Percentiles rank a stretch among this genome's conserved stretches.
These are phyloP conservation scores for Dicyrtoma fusca DNA, from an alignment of 2,888 invertebrate genomes.

Conservation along the genomic window DNA sequence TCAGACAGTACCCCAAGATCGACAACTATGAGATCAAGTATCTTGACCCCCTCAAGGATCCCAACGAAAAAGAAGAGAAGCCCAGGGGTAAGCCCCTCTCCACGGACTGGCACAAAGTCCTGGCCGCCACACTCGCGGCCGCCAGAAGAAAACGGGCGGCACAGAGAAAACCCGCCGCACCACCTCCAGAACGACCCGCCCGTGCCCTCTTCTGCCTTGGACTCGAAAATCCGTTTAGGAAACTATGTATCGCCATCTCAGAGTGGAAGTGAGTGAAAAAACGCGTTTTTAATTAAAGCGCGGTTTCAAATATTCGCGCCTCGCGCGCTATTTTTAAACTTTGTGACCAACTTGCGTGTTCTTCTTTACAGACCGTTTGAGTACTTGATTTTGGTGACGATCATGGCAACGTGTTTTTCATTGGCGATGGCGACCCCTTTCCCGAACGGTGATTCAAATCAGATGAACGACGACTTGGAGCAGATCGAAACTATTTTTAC, in stretches of 20 bases:
- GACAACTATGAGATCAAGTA: constrained; percentile 19
- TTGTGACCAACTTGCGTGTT: constrained; percentile 6
- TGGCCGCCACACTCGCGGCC: constrained; percentile 3
- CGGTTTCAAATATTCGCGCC: not conserved
- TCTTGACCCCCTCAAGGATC: constrained; percentile 8
- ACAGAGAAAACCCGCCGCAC: constrained; percentile 20
- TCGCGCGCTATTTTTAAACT: not conserved
- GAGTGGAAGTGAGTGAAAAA: constrained; percentile 53
- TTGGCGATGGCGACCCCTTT: constrained; percentile 67
- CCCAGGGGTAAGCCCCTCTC: not conserved
- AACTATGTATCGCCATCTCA: constrained; percentile 50
- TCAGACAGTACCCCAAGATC: constrained; percentile 8
- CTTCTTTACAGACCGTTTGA: constrained; percentile 64
- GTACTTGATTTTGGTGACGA: constrained; percentile 66
- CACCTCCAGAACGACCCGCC: constrained; percentile 45
- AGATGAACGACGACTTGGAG: constrained; percentile 65
- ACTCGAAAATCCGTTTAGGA: constrained; percentile 52
- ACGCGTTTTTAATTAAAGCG: not conserved
- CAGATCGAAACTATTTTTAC: constrained; percentile 67
- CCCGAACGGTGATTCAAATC: constrained; percentile 65
- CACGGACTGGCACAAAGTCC: constrained; percentile 18
- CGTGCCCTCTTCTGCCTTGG: constrained; percentile 51
- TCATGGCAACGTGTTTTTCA: constrained; percentile 67
- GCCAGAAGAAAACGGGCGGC: not conserved
- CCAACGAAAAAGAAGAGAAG: constrained; percentile 4